phyloP scores from a whole-genome alignment of 2,113 vertebrate genomes.

The Larimichthys polyactis region DNA sequence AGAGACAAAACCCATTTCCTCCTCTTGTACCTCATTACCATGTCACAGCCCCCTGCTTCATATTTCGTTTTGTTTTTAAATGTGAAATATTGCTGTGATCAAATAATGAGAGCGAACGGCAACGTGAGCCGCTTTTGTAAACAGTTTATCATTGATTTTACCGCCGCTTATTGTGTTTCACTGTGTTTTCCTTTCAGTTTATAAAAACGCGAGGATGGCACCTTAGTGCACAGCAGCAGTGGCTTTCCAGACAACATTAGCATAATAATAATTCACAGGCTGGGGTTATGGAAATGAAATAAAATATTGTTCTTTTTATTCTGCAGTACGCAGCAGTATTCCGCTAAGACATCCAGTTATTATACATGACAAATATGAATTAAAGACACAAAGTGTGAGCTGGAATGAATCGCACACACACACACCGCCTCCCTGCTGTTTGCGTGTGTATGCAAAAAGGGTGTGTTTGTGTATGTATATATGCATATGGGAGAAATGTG shows the following conservation, averaged over 20 bases:
- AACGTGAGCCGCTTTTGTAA: constrained; percentile 52
- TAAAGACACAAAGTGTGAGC: constrained; percentile 29
- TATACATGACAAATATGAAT: constrained; percentile 63
- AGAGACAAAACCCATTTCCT: constrained; percentile 66
- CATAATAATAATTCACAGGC: constrained; percentile 71
- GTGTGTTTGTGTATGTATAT: constrained; percentile 31
- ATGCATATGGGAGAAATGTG: constrained; percentile 22
- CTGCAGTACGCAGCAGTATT: constrained; percentile 56
- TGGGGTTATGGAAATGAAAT: constrained; percentile 67
- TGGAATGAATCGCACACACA: constrained; percentile 22
- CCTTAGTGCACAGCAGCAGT: constrained; percentile 37
- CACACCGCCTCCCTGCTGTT: background rate
- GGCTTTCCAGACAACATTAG: constrained; percentile 55
- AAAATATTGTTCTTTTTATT: constrained; percentile 52
- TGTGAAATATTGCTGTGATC: constrained; percentile 60
- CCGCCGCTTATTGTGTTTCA: constrained; percentile 59
- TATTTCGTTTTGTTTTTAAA: constrained; percentile 66
- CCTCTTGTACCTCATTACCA: constrained; percentile 56
- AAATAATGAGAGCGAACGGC: constrained; percentile 56
- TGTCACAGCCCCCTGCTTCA: constrained; percentile 49
- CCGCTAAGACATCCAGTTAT: constrained; percentile 42
- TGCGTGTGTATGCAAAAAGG: background rate
- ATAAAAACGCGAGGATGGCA: constrained; percentile 48
- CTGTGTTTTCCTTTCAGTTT: constrained; percentile 54
- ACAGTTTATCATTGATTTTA: constrained; percentile 73